phyloP scores from a whole-genome alignment of 2,888 invertebrate genomes.

The Sesamia inferens region DNA sequence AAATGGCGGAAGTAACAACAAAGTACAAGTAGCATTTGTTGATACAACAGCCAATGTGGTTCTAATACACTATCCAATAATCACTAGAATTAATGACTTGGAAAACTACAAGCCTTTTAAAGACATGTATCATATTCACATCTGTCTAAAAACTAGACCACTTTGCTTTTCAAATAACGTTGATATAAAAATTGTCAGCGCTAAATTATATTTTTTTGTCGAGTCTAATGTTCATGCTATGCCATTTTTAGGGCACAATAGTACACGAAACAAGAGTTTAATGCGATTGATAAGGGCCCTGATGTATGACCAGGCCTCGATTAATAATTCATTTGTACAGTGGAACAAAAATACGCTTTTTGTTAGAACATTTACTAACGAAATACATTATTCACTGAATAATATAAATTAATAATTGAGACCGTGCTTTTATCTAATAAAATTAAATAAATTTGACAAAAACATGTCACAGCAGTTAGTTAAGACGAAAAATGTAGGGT shows the following conservation, averaged over 20 bases:
- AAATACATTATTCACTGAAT: constrained; percentile 54
- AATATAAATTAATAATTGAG: constrained; percentile 69
- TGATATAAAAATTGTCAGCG: constrained; percentile 69
- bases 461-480: constrained; percentile 61
- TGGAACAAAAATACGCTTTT: constrained; percentile 65
- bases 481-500: constrained; percentile 53
- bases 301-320: constrained; percentile 63
- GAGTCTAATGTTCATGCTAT: constrained; percentile 65
- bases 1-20: constrained; percentile 48
- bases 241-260: constrained; percentile 84
- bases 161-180: constrained; percentile 68
- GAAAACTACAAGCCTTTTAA: constrained; percentile 43
- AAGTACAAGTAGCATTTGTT: constrained; percentile 17
- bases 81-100: constrained; percentile 46
- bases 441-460: constrained; percentile 72
- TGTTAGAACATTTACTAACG: constrained; percentile 67
- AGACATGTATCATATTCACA: constrained; percentile 58
- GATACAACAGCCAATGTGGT: constrained; percentile 24
- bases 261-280: constrained; percentile 68
- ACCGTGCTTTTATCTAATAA: constrained; percentile 71
- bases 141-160: constrained; percentile 63
- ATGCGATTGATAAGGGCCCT: constrained; percentile 68
- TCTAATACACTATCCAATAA: constrained; percentile 35
- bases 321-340: constrained; percentile 78
- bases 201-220: constrained; percentile 71